Evolutionary conservation across 2,797 vertebrate genomes (phyloP), one percentile per base, ranked within the genome.

Genomic region (Rachycentron canadum): DNA sequence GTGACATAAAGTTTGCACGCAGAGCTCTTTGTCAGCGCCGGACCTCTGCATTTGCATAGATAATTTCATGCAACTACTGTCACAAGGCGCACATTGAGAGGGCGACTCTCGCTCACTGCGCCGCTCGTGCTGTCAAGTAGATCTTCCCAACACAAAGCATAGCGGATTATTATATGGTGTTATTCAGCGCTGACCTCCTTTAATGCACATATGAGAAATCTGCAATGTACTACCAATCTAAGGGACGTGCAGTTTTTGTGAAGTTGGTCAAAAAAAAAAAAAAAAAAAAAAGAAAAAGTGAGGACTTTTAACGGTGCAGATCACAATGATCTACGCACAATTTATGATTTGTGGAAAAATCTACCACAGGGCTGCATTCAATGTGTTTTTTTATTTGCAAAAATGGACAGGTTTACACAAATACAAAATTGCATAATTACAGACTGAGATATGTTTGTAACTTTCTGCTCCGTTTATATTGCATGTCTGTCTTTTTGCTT

Each of bases 1-100:
- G 0, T 62, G 56, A 30, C 55, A 78, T 19, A 79, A 63, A 89
- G 73, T 91, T 90, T 88, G 69, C 77, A 45, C 41, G 52, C 69
- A 26, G 9, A 50, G 66, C 25, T 64, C 62, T 56, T 78, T 85
- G 62, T 89, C 57, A 76, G 17, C 0, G 41, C 41, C 0, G 5
- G 25, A 67, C 62, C 63, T 38, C 0, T 25, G 21, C 13, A 73
- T 85, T 83, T 88, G 71, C 77, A 78, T 49, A 23, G 47, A 74
- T 76, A 21, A 71, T 70, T 77, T 59, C 38, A 79, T 68, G 78
- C 79, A 82, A 73, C 68, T 71, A 62, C 23, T 68, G 58, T 16
- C 50, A 76, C 73, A 82, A 84, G 85, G 82, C 76, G 73, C 62
- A 55, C 50, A 59, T 11, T 76, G 64, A 76, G 52, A 26, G 26